Conservation (phyloP, 2,888 invertebrate species). For the Hypercompe scribonia region DNA sequence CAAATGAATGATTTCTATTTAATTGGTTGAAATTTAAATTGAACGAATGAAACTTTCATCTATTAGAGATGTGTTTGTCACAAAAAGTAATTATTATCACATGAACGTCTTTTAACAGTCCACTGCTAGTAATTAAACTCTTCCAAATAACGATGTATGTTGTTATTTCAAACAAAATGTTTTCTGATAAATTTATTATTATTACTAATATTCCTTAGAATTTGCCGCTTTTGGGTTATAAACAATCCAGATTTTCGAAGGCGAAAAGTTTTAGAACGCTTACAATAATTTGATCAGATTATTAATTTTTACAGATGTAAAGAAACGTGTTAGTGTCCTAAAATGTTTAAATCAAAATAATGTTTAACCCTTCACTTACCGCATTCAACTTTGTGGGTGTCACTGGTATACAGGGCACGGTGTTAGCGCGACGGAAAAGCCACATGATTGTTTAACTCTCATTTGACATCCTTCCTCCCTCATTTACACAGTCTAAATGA, state of each 20-base stretch:
- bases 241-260: too few relatives aligned
- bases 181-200: too few relatives aligned
- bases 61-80: neutral
- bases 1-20: neutral
- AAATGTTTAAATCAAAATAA: neutral
- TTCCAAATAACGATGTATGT: too few relatives aligned
- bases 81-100: neutral
- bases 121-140: neutral
- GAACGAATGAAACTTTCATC: neutral
- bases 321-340: neutral
- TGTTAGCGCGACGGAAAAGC: constrained; percentile 70
- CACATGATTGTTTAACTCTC: constrained; percentile 65
- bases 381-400: constrained; percentile 53
- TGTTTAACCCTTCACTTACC: constrained; percentile 53
- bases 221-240: too few relatives aligned
- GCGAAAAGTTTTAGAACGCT: too few relatives aligned
- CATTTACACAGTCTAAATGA: constrained; percentile 34
- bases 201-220: too few relatives aligned
- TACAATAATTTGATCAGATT: too few relatives aligned
- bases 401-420: constrained; percentile 63
- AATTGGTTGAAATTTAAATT: neutral
- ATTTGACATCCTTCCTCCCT: constrained; percentile 27
- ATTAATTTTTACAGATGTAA: neutral
- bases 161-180: too few relatives aligned
- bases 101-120: too few relatives aligned